Conservation (phyloP, 2,113 vertebrate genomes). For the Neodontobutis hainanensis region DNA sequence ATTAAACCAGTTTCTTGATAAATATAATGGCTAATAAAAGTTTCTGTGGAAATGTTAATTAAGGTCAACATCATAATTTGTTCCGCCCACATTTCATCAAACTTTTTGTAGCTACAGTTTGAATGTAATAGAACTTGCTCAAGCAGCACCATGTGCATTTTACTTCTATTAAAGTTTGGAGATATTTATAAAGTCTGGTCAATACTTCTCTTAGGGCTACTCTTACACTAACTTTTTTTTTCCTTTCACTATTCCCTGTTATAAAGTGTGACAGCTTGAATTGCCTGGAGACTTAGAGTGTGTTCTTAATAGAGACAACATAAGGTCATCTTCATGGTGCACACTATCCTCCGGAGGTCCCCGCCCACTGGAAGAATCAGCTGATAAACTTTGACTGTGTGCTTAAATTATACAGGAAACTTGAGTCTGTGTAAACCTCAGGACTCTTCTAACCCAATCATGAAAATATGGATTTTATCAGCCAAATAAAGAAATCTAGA, state of each 20-base stretch:
- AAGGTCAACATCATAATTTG: constrained; percentile 38
- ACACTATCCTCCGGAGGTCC: constrained; percentile 45
- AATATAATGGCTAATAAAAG: not conserved
- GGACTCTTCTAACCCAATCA: constrained; percentile 20
- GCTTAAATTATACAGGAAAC: constrained; percentile 27
- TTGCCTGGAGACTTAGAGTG: constrained; percentile 52
- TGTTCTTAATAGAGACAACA: constrained; percentile 50
- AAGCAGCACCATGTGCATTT: not conserved
- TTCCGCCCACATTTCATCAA: constrained; percentile 40
- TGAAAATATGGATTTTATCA: constrained; percentile 6
- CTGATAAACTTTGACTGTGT: constrained; percentile 36
- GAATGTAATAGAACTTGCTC: constrained; percentile 13
- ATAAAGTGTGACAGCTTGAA: constrained; percentile 56
- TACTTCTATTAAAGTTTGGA: constrained; percentile 25
- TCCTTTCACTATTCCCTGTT: constrained; percentile 23
- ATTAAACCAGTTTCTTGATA: constrained; percentile 6
- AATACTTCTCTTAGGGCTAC: constrained; percentile 26
- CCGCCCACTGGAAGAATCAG: constrained; percentile 54
- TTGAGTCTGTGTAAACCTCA: constrained; percentile 33
- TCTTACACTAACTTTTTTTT: constrained; percentile 27
- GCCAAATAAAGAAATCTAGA: not conserved
- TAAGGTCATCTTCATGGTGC: constrained; percentile 45
- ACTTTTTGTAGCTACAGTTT: not conserved
- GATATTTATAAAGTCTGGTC: constrained; percentile 36
- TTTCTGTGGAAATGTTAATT: constrained; percentile 30